Evolutionary conservation across 2,113 vertebrate genomes (phyloP).

Genomic region (Actinemys pallida): DNA sequence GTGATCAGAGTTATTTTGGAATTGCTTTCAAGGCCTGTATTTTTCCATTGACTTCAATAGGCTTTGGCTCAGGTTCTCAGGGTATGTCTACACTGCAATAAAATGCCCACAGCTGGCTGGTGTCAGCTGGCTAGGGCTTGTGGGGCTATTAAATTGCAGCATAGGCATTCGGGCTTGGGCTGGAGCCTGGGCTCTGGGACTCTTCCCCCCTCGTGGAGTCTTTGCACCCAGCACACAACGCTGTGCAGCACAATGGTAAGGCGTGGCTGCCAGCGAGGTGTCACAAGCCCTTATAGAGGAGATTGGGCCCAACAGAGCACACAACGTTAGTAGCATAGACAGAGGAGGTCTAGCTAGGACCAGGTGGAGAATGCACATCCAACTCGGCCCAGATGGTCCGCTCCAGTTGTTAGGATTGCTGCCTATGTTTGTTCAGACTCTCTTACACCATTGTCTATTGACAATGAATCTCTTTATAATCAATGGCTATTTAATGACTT

Average conservation of each 20-base stretch:
- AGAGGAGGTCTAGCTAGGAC: background rate
- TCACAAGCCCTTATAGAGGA: background rate
- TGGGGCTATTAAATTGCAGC: background rate
- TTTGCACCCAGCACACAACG: background rate
- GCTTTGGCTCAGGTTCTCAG: background rate
- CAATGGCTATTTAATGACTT: background rate
- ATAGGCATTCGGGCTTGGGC: background rate
- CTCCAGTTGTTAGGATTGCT: background rate
- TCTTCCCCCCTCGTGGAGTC: background rate
- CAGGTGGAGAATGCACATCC: too few relatives aligned
- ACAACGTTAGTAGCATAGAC: background rate
- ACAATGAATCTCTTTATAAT: background rate
- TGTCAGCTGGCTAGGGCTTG: background rate
- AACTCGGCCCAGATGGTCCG: background rate
- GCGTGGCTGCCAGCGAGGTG: background rate
- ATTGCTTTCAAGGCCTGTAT: rapidly evolving
- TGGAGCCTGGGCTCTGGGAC: background rate
- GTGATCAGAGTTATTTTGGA: rapidly evolving
- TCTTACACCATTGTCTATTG: rapidly evolving
- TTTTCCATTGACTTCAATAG: rapidly evolving
- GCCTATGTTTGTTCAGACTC: background rate
- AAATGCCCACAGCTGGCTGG: background rate
- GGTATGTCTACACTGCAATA: rapidly evolving
- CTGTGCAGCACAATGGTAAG: background rate
- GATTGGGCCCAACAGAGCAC: background rate